Percentiles rank a stretch among this genome's conserved stretches.
These are phyloP conservation scores for Drosophila diplacantha DNA, from an alignment of 2,888 invertebrate species.

Conservation along the genomic window DNA sequence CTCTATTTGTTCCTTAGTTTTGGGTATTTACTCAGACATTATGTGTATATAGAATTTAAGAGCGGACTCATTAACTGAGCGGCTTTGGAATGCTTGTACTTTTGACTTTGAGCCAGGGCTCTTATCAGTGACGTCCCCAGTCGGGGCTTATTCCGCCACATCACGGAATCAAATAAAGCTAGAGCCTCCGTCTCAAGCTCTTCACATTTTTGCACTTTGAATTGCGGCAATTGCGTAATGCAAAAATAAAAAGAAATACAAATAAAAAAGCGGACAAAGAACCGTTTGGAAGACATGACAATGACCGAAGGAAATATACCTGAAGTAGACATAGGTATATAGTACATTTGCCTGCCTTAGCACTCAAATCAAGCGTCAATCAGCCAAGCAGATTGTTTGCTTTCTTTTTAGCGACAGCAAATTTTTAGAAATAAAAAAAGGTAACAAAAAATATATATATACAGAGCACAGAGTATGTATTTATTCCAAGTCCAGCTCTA, in stretches of 20 bases:
- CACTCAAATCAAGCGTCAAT: slow-evolving; percentile 38
- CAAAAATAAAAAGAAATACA: slow-evolving; percentile 9
- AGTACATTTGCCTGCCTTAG: slow-evolving; percentile 13
- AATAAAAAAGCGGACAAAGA: slow-evolving; percentile 16
- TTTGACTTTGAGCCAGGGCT: slow-evolving; percentile 38
- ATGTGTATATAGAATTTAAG: slow-evolving; percentile 22
- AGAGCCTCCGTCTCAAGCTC: neutral
- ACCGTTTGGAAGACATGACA: slow-evolving; percentile 14
- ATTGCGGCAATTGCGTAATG: slow-evolving; percentile 27
- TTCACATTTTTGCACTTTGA: slow-evolving; percentile 31
- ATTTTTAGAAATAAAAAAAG: slow-evolving; percentile 15
- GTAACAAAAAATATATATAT: neutral
- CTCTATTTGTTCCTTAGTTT: neutral
- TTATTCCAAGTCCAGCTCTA: slow-evolving; percentile 6
- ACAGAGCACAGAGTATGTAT: neutral
- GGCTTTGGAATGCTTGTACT: slow-evolving; percentile 18
- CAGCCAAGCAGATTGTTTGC: slow-evolving; percentile 30
- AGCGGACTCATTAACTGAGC: neutral
- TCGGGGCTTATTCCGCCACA: slow-evolving; percentile 6
- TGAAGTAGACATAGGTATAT: neutral
- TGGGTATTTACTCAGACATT: slow-evolving; percentile 12
- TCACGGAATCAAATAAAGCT: neutral
- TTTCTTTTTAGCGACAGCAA: slow-evolving; percentile 22
- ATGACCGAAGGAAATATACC: slow-evolving; percentile 21
- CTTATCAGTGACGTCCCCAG: slow-evolving; percentile 43